Evolutionary conservation across 2,113 vertebrate genomes (phyloP).

Genomic region (Macroglossus sobrinus): DNA sequence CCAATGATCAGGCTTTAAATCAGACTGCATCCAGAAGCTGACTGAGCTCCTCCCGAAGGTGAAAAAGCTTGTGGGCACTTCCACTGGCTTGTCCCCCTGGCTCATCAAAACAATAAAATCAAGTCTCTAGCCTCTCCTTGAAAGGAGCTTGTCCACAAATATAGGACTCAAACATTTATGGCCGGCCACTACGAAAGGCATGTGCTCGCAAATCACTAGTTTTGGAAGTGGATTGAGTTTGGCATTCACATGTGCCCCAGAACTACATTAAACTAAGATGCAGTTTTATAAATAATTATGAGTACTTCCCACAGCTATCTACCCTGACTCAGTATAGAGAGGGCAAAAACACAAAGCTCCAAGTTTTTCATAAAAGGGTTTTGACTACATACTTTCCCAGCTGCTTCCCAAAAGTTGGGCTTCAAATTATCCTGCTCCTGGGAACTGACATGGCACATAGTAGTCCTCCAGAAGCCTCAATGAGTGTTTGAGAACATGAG

Average conservation of each 20-base stretch:
- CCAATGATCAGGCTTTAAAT: background rate
- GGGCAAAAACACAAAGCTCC: background rate
- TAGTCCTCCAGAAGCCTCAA: background rate
- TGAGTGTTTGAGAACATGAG: background rate
- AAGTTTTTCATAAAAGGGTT: background rate
- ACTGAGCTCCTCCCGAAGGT: background rate
- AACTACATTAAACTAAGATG: background rate
- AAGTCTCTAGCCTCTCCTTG: background rate
- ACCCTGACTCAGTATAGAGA: background rate
- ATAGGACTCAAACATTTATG: background rate
- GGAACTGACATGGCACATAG: background rate
- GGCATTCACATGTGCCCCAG: background rate
- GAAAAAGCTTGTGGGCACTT: background rate
- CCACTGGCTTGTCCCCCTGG: background rate
- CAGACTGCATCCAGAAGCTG: background rate
- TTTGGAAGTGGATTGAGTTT: background rate
- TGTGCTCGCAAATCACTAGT: background rate
- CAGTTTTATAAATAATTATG: background rate
- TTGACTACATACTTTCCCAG: background rate
- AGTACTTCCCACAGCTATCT: background rate
- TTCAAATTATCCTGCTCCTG: background rate
- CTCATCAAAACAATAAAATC: background rate
- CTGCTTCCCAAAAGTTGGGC: background rate
- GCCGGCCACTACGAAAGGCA: background rate
- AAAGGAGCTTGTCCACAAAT: background rate